Conservation (phyloP, 2,888 invertebrate species). For the Syrista parreyssii region DNA sequence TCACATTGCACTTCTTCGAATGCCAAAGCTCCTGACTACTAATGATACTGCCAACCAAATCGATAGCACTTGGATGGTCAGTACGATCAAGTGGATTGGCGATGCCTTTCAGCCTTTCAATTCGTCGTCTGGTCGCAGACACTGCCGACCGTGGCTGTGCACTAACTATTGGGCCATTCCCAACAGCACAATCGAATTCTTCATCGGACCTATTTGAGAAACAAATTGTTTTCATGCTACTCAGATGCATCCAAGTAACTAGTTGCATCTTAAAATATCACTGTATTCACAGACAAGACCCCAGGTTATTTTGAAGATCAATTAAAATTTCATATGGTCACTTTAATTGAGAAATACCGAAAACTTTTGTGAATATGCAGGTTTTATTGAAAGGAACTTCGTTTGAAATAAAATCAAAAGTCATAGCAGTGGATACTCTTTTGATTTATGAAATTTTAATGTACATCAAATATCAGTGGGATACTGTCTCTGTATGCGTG, state of each 20-base stretch:
- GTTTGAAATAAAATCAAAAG: background rate
- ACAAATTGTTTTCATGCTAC: conserved; percentile 33
- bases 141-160: conserved; percentile 47
- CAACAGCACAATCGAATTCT: conserved; percentile 34
- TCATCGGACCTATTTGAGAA: conserved; percentile 37
- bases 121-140: conserved; percentile 51
- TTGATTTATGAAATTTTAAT: background rate
- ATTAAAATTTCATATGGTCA: background rate
- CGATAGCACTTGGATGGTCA: conserved; percentile 50
- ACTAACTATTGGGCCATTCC: conserved; percentile 47
- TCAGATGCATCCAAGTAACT: conserved; percentile 28
- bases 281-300: background rate
- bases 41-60: conserved; percentile 78
- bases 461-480: background rate
- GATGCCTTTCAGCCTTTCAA: conserved; percentile 50
- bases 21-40: conserved; percentile 78
- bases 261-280: conserved; percentile 1
- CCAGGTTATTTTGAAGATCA: background rate
- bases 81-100: conserved; percentile 29
- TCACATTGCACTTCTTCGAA: conserved; percentile 72
- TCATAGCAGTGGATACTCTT: background rate
- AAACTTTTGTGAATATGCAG: background rate
- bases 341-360: background rate
- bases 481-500: background rate
- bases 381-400: background rate